Conservation (phyloP, 2,113 vertebrate genomes). For the Etia nguti region DNA sequence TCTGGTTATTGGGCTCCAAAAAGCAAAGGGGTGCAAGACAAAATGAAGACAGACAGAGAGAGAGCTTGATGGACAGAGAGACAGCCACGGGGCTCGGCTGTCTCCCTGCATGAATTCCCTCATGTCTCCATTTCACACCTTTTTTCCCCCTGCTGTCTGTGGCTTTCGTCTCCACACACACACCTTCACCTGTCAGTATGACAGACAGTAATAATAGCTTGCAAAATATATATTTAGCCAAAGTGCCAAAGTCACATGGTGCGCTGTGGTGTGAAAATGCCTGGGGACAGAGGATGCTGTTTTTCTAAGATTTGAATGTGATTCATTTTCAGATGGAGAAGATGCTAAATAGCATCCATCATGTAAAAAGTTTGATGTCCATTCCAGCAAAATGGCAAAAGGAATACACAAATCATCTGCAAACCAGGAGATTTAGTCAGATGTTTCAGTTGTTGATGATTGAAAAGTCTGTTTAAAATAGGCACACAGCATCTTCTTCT, state of each 20-base stretch:
- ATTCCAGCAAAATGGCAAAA: not conserved
- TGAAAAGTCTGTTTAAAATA: not conserved
- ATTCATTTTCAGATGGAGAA: conserved; percentile 6
- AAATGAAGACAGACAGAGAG: not conserved
- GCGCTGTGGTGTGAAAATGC: conserved; percentile 45
- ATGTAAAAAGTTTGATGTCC: not conserved
- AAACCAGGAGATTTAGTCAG: not conserved
- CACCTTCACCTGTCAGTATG: conserved; percentile 57
- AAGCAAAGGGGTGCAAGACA: not conserved
- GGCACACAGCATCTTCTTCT: not conserved
- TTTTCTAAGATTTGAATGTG: conserved; percentile 34
- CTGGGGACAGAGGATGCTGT: conserved; percentile 1
- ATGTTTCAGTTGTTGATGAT: not conserved
- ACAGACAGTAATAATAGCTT: conserved; percentile 46
- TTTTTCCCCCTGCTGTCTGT: conserved; percentile 5
- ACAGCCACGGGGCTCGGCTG: not conserved
- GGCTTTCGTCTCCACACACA: conserved; percentile 22
- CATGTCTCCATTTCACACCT: conserved; percentile 39
- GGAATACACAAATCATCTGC: not conserved
- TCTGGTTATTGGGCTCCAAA: not conserved
- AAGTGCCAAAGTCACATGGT: conserved; percentile 56
- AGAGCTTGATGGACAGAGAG: not conserved
- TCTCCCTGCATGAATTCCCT: conserved; percentile 36
- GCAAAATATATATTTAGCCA: conserved; percentile 59
- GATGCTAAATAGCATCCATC: conserved; percentile 6